Evolutionary conservation across 2,888 invertebrate genomes (phyloP).

Genomic region (Eugnorisma glareosa): DNA sequence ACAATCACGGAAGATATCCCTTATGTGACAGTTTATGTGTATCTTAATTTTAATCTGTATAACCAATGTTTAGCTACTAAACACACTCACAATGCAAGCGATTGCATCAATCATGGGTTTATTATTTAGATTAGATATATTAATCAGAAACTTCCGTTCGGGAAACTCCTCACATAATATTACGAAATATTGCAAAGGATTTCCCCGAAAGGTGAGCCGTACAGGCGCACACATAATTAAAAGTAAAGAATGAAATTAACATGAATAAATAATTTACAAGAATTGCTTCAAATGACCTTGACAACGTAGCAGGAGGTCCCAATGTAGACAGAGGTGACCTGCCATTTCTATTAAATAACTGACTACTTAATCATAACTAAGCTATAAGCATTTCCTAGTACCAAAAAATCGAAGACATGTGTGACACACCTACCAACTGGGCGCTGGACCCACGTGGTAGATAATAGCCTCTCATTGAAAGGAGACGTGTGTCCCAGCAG

Average conservation of each 20-base stretch:
- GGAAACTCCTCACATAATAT: slow-evolving; percentile 7
- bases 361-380: background rate
- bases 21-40: no score
- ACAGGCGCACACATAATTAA: background rate
- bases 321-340: background rate
- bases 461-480: background rate
- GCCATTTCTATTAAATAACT: background rate
- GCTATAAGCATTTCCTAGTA: background rate
- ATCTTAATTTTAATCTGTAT: no score
- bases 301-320: background rate
- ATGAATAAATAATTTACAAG: background rate
- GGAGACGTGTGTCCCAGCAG: background rate
- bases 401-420: background rate
- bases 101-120: background rate
- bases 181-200: slow-evolving; percentile 12
- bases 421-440: background rate
- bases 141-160: slow-evolving; percentile 20
- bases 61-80: no score
- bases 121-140: slow-evolving; percentile 38
- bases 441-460: background rate
- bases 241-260: background rate
- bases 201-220: background rate
- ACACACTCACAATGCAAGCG: background rate
- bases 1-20: no score
- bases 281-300: background rate